Evolutionary conservation across 2,888 invertebrate genomes (phyloP).

Genomic region (Melolontha melolontha): DNA sequence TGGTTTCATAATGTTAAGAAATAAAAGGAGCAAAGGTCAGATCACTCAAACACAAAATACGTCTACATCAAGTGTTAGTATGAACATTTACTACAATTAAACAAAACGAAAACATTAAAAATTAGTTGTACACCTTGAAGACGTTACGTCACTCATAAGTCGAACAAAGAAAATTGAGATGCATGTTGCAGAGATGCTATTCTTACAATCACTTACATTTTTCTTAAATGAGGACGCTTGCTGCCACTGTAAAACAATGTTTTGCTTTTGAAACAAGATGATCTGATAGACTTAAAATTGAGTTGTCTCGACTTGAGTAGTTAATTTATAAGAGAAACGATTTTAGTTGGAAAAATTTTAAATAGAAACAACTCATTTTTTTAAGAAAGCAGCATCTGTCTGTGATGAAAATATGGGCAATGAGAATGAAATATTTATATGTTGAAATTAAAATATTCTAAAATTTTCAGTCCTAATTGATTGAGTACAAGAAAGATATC

Average conservation of each 20-base stretch:
- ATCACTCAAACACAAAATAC: too few relatives aligned
- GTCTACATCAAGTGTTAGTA: neutral
- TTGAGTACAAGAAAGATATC: too few relatives aligned
- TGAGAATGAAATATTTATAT: too few relatives aligned
- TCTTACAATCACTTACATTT: constrained; percentile 25
- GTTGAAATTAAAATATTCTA: too few relatives aligned
- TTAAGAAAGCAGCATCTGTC: too few relatives aligned
- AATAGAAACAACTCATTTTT: too few relatives aligned
- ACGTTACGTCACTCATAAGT: constrained; percentile 24
- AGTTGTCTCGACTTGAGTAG: neutral
- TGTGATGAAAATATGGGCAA: too few relatives aligned
- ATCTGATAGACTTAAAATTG: neutral
- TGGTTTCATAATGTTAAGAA: too few relatives aligned
- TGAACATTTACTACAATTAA: neutral
- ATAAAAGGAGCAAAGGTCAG: too few relatives aligned
- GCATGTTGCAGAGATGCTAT: constrained; percentile 2
- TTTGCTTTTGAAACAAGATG: neutral
- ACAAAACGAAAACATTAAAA: neutral
- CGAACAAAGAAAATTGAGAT: constrained; percentile 11
- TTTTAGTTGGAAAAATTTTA: too few relatives aligned
- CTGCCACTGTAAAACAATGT: constrained; percentile 24
- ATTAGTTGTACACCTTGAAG: constrained; percentile 7
- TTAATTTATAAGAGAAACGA: too few relatives aligned
- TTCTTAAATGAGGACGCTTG: constrained; percentile 31
- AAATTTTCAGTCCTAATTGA: too few relatives aligned